Evolutionary conservation across 2,888 invertebrate species (phyloP), one percentile per base, ranked within the genome.

Genomic region (Busseola fusca): DNA sequence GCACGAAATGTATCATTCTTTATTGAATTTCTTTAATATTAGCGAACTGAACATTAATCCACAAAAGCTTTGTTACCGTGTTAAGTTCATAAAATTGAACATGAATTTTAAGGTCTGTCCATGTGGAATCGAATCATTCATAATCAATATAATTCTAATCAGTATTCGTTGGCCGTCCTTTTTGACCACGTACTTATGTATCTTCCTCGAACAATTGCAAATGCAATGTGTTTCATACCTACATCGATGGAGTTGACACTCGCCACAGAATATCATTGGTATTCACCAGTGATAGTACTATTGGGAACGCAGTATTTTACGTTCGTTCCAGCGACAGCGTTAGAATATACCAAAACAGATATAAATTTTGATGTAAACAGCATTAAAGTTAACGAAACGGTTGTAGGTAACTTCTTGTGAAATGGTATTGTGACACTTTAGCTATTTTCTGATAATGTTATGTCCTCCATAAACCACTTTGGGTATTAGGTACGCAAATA

Each of bases 251-350:
- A 70, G 65, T 63, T 34, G 30, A 59, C 72, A 76, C 27, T 25
- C n/a, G 34, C 56, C 69, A 69, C 81, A 86, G 82, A 80, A 80
- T 74, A 69, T 80, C 72, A 86, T 89, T 88, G 84, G 87, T 89
- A 89, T 90, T 89, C 89, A 83, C 74, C 57, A 69, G 62, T 76
- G 72, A 81, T 80, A 74, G 59, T 70, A 69, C 64, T 77, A 85
- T 85, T 84, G 74, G 60, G 78, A 85, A 76, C 78, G 74, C 59
- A 64, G 75, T 71, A 71, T 76, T 87, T 87, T 83, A 84, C 77
- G 81, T 81, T 45, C 64, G 60, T 66, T 68, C 77, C 67, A 57
- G 63, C 64, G 34, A 63, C 67, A 54, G 63, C 64, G 34, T 63
- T 67, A 68, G 70, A 78, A 80, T 74, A 70, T 69, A 76, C 69